Percentiles rank a stretch among this genome's conserved stretches.
Conservation (phyloP, 1,140 invertebrate genomes). For the Drosophila pseudoobscura region DNA sequence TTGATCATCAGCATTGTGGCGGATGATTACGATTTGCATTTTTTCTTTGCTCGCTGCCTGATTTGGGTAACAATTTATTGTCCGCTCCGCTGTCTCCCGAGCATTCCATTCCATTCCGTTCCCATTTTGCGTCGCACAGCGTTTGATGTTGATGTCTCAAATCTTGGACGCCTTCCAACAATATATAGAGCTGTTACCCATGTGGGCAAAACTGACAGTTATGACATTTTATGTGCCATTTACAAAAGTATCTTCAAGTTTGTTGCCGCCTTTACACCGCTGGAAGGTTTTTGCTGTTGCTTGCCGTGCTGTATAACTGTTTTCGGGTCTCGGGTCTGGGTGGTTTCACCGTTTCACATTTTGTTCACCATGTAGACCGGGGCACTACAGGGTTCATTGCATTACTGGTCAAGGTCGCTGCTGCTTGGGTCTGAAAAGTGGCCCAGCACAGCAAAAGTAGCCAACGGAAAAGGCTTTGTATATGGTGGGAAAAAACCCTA, state of each 20-base stretch:
- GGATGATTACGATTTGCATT: constrained; percentile 44
- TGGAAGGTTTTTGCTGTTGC: constrained; percentile 20
- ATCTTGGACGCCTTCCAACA: constrained; percentile 43
- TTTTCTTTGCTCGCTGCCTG: constrained; percentile 27
- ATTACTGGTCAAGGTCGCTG: constrained; percentile 72
- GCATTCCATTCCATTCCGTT: constrained; percentile 59
- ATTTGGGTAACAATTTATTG: constrained; percentile 75
- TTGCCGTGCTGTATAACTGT: constrained; percentile 55
- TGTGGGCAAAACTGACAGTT: constrained; percentile 62
- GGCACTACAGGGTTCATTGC: constrained; percentile 61
- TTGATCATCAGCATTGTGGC: constrained; percentile 57
- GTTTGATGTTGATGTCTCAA: constrained; percentile 41
- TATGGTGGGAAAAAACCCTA: no score
- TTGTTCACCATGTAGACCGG: constrained; percentile 22
- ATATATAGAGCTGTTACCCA: constrained; percentile 41
- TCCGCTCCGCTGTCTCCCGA: constrained; percentile 2
- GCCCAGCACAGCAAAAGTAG: constrained; percentile 19
- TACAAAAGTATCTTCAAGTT: constrained; percentile 38
- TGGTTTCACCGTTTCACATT: constrained; percentile 41
- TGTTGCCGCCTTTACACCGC: constrained; percentile 18
- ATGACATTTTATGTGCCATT: constrained; percentile 76
- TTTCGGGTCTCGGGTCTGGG: constrained; percentile 31
- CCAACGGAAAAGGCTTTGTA: background rate
- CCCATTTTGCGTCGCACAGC: constrained; percentile 28
- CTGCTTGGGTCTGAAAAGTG: constrained; percentile 57